phyloP scores from a whole-genome alignment of 2,888 invertebrate species.

The Nymphalis urticae region DNA sequence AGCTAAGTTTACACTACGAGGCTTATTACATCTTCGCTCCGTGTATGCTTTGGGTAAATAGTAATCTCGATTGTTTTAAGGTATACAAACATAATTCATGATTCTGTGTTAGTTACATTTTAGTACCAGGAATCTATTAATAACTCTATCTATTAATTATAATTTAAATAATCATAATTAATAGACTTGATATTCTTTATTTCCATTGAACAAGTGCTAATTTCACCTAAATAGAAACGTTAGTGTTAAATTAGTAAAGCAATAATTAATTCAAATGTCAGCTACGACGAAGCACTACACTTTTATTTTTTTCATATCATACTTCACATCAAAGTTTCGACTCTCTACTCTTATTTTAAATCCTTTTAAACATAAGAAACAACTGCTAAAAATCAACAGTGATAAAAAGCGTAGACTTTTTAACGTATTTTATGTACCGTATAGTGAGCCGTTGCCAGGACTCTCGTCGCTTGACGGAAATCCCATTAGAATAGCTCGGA shows the following conservation, averaged over 20 bases:
- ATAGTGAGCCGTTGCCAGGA: constrained; percentile 29
- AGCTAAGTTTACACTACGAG: constrained; percentile 6
- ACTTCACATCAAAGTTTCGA: neutral
- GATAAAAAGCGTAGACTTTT: constrained; percentile 21
- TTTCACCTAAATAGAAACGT: too few species aligned
- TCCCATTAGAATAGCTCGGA: constrained; percentile 39
- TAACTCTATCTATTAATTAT: too few species aligned
- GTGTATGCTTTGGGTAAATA: neutral
- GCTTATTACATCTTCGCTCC: constrained; percentile 5
- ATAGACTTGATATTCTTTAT: too few species aligned
- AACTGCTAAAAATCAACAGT: constrained; percentile 17
- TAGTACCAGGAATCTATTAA: too few species aligned
- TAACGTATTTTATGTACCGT: constrained; percentile 16
- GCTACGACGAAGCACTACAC: neutral
- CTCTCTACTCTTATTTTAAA: constrained; percentile 6
- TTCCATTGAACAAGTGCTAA: too few species aligned
- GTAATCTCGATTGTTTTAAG: constrained; percentile 3
- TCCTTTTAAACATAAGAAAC: constrained; percentile 16
- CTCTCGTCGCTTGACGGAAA: constrained; percentile 34
- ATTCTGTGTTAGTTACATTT: too few species aligned
- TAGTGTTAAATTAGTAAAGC: too few species aligned
- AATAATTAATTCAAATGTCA: too few species aligned
- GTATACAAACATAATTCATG: neutral
- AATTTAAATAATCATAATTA: too few species aligned
- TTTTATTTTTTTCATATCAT: neutral